Conservation (phyloP, 2,888 invertebrate species). For the Pocota personata region DNA sequence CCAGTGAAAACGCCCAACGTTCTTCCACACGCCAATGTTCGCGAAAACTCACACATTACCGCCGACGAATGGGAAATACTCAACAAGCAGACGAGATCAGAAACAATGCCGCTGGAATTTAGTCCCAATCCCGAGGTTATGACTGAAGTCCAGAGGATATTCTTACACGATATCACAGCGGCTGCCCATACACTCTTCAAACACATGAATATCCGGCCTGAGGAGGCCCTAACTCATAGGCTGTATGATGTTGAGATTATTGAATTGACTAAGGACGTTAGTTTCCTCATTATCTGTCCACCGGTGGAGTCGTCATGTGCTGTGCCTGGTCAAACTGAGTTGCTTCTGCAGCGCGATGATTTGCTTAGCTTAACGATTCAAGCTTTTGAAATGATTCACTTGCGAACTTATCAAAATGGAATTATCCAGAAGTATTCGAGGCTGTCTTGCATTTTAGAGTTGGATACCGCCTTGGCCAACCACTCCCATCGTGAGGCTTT, state of each 20-base stretch:
- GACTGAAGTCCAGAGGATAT: constrained; percentile 91
- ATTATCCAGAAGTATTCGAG: constrained; percentile 96
- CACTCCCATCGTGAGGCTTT: constrained; percentile 98
- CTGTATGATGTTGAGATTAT: constrained; percentile 97
- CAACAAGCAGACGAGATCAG: constrained; percentile 83
- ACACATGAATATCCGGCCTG: constrained; percentile 90
- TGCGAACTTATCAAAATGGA: constrained; percentile 95
- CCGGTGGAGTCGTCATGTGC: constrained; percentile 96
- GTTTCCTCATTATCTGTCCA: constrained; percentile 95
- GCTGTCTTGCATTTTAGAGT: constrained; percentile 95
- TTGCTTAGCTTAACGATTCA: constrained; percentile 95
- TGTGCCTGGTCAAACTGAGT: constrained; percentile 93
- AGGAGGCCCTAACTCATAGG: constrained; percentile 89
- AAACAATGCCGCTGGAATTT: constrained; percentile 78
- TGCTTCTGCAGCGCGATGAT: constrained; percentile 92
- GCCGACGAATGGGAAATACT: constrained; percentile 98
- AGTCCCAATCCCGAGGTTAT: constrained; percentile 83
- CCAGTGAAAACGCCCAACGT: constrained; percentile 97
- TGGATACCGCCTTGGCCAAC: constrained; percentile 95
- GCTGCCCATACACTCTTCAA: constrained; percentile 90
- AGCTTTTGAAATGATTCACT: constrained; percentile 96
- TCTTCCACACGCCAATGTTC: constrained; percentile 95
- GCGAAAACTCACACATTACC: constrained; percentile 98
- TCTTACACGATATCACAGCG: constrained; percentile 90
- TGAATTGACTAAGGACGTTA: constrained; percentile 94